phyloP scores from a whole-genome alignment of 2,113 vertebrate species.

The Athene cunicularia region DNA sequence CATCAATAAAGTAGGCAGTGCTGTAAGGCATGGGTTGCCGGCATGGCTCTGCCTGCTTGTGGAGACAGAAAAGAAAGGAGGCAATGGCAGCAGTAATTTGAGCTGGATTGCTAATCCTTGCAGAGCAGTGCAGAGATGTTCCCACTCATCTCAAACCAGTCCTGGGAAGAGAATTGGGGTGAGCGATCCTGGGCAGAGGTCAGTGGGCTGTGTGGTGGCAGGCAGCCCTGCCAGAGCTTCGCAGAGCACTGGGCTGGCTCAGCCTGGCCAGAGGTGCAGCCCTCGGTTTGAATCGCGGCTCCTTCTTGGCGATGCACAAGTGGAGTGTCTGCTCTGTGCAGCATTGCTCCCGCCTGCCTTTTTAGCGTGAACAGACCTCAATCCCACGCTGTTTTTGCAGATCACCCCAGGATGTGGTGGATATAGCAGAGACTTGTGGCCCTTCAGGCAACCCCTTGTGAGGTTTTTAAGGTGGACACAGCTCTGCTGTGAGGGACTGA shows the following conservation, averaged over 20 bases:
- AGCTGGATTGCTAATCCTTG: background rate
- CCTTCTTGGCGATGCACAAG: background rate
- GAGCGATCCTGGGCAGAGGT: background rate
- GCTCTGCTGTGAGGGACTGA: background rate
- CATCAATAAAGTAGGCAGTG: background rate
- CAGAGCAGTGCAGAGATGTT: background rate
- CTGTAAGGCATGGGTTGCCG: fast-evolving
- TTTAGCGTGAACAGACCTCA: background rate
- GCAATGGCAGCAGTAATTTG: background rate
- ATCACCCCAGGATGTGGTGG: background rate
- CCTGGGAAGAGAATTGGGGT: background rate
- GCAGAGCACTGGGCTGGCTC: background rate
- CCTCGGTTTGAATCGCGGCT: fast-evolving
- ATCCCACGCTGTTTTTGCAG: background rate
- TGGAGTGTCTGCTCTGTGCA: background rate
- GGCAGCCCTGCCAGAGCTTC: background rate
- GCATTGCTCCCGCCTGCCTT: background rate
- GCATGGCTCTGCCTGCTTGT: background rate
- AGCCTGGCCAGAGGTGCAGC: background rate
- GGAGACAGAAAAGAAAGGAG: background rate
- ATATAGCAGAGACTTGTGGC: background rate
- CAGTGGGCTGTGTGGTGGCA: background rate
- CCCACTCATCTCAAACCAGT: background rate
- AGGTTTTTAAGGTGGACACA: background rate
- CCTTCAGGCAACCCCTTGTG: background rate